phyloP scores from a whole-genome alignment of 2,888 invertebrate genomes.

The Lissocephala sabroskyi region DNA sequence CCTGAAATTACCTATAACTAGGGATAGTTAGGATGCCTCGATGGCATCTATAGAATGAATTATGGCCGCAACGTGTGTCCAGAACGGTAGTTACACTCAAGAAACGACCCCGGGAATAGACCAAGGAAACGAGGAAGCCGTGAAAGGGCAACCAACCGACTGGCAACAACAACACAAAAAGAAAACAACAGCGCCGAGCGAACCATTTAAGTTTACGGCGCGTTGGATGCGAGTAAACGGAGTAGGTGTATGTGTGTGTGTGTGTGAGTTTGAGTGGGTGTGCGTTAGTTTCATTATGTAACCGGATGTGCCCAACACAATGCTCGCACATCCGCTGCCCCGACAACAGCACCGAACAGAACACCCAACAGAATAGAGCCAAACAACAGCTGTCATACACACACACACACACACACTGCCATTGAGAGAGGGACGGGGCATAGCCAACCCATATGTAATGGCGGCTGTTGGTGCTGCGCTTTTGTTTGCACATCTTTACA shows the following conservation, averaged over 20 bases:
- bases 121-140: background rate
- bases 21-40: background rate
- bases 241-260: conserved; percentile 4
- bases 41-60: conserved; percentile 29
- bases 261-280: conserved; percentile 11
- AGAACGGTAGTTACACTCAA: conserved; percentile 50
- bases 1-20: background rate
- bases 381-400: background rate
- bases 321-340: conserved; percentile 58
- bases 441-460: too few relatives aligned
- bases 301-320: conserved; percentile 64
- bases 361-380: conserved; percentile 31
- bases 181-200: conserved; percentile 16
- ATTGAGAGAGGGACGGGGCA: conserved; percentile 5
- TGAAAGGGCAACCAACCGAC: background rate
- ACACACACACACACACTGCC: conserved; percentile 2
- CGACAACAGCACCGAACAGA: conserved; percentile 55
- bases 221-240: too few relatives aligned
- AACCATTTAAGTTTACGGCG: conserved; percentile 47
- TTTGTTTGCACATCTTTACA: conserved; percentile 57
- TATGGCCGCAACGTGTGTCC: conserved; percentile 57
- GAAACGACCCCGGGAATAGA: background rate
- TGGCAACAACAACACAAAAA: background rate
- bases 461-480: conserved; percentile 35
- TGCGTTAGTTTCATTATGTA: conserved; percentile 57